Base-by-base conservation (phyloP, 2,888 invertebrate genomes). In the Diplolepis rosae region DNA sequence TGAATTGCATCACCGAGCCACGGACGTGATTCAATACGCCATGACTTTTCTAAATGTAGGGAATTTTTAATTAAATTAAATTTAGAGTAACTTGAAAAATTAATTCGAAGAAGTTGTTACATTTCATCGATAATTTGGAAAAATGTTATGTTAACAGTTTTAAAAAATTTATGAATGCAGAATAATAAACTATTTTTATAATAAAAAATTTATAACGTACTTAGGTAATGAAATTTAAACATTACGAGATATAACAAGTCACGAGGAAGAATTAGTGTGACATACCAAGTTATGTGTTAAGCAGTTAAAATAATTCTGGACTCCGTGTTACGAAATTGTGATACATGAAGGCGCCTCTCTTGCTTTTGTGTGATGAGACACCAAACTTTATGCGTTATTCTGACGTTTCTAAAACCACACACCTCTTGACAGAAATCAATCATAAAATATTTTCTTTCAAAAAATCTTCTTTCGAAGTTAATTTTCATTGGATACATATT, bases 251-350 rank as follows among this genome's bases (percentile, higher is more conserved):
- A 30, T 56, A 56, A 61, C 61, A 39, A 61, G 61, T 61, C 24
- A 61, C 22, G 39, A 39, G 61, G 27, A 39, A 35, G 24, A n/a
- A 61, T 24, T 61, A 61, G 35, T 39, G 27, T 39, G 5, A 39
- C 35, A 39, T 39, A 61, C 35, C 24, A 61, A 24, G 27, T 61
- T 39, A 61, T 61, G 61, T 22, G 24, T 61, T 39, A 27, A 61
- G 61, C 61, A 39, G 39, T 61, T 39, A 61, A 61, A 61, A 39
- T 61, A 61, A 61, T 61, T 61, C 39, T 61, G 15, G 39, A 61
- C 61, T 13, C 18, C 6, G 24, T 39, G 39, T 61, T 39, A n/a
- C n/a, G 39, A 39, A 56, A 56, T 35, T n/a, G 24, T 35, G 22
- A 24, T n/a, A 39, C n/a, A 39, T n/a, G n/a, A 39, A 24, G 39